Evolutionary conservation across 2,797 vertebrate genomes (phyloP), one percentile per base, ranked within the genome.

Genomic region (Leptodactylus fallax): DNA sequence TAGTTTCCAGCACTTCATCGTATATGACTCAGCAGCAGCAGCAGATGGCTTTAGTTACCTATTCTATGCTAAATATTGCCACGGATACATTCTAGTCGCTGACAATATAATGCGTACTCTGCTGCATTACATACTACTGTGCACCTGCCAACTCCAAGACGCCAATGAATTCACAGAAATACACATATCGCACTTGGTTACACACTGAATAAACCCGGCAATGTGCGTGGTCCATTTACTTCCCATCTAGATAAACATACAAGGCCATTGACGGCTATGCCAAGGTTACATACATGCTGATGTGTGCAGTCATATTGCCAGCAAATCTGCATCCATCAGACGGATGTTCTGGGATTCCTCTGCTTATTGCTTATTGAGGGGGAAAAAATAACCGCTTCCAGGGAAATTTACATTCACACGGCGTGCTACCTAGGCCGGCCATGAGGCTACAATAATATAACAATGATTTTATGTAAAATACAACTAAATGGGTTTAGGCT

Each of bases 221-320:
- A 83, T 7, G 58, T 51, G 27, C 27, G 51, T 69, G 74, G 51
- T 56, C 72, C 63, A 77, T 79, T 83, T 78, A 60, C 49, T 79
- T 71, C 61, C 81, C 61, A 83, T 83, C 60, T 74, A 10, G 61
- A 36, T 79, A 79, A 84, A 61, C 65, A 85, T 67, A 80, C 6
- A n/a, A 49, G 63, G 45, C 36, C 23, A 53, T 84, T 71, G 60
- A 53, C 12, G 7, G 36, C 53, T 36, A 65, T 7, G 51, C 13
- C 90, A 82, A 83, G 58, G 0, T 87, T 77, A 23, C 72, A 78
- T 72, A 19, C 63, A 36, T 83, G 45, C 56, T 81, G 51, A 80
- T 91, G 77, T 63, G 17, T n/a, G 7, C 27, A 74, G 36, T 76
- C 53, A 79, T 71, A n/a, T 0, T 71, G 78, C 8, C 55, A 6